Conservation (phyloP, 2,797 vertebrate species). For the Xenentodon cancila region DNA sequence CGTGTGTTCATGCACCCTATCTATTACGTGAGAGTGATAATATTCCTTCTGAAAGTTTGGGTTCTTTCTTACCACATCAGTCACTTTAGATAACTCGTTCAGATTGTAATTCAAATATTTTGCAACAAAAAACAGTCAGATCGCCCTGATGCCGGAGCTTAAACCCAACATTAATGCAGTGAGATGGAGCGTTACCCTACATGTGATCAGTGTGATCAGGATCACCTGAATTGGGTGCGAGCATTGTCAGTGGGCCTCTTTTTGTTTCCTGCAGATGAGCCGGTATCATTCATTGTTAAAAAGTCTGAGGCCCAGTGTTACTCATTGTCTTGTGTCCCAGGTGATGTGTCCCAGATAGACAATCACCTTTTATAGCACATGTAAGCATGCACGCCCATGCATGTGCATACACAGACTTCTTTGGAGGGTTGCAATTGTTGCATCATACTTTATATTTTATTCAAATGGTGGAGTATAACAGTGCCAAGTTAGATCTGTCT, state of each 20-base stretch:
- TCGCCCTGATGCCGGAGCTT: too few species aligned
- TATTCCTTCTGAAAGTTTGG: too few species aligned
- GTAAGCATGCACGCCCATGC: neutral
- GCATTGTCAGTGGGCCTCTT: neutral
- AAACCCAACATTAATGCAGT: too few species aligned
- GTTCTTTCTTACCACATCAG: too few species aligned
- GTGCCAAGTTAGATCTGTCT: conserved; percentile 53
- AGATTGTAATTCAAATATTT: too few species aligned
- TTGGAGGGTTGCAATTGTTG: conserved; percentile 60
- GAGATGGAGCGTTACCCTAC: too few species aligned
- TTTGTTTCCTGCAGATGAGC: conserved; percentile 10
- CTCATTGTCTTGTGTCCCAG: conserved; percentile 46
- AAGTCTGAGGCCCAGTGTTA: conserved; percentile 37
- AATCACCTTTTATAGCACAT: conserved; percentile 47
- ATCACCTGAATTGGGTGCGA: conserved; percentile 32
- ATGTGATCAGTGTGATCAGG: too few species aligned
- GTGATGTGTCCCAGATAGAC: conserved; percentile 62
- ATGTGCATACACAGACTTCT: conserved; percentile 18
- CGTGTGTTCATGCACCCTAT: neutral
- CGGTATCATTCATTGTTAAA: conserved; percentile 56
- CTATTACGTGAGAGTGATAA: too few species aligned
- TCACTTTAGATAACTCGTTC: too few species aligned
- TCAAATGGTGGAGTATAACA: conserved; percentile 48
- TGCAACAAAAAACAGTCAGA: too few species aligned
- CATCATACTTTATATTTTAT: conserved; percentile 67